These are phyloP conservation scores for Dasyornis broadbenti DNA, from an alignment of 2,113 vertebrate genomes.

Conservation along the genomic window DNA sequence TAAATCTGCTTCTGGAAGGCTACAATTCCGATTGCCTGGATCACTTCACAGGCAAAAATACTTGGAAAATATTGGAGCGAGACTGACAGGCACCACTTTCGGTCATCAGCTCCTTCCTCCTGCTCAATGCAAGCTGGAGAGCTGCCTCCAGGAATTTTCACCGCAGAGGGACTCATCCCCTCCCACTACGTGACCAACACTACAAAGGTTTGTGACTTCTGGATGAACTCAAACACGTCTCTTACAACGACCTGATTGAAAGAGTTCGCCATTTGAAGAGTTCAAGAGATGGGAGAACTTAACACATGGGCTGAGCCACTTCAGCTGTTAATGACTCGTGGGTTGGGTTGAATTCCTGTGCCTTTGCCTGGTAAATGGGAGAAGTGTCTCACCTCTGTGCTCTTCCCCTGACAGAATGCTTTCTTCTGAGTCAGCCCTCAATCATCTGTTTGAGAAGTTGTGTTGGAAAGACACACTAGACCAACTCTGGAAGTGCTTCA, in stretches of 20 bases:
- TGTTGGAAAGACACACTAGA: background rate
- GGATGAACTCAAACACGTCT: background rate
- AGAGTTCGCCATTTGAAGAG: background rate
- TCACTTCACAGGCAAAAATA: background rate
- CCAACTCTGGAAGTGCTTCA: background rate
- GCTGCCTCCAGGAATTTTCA: background rate
- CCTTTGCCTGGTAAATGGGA: background rate
- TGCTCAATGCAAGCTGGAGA: background rate
- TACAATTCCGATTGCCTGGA: background rate
- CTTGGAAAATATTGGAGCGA: background rate
- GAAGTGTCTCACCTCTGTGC: background rate
- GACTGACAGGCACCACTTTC: background rate
- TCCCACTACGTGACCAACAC: background rate
- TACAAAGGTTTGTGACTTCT: background rate
- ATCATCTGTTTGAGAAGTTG: background rate
- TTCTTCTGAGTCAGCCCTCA: background rate
- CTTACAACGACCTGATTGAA: background rate
- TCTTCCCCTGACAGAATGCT: background rate
- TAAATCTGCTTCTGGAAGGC: constrained; percentile 6
- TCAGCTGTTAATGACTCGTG: background rate
- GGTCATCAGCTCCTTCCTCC: background rate
- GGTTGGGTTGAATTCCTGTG: background rate
- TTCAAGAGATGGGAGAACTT: background rate
- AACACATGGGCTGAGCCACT: background rate
- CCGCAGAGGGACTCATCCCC: background rate